Evolutionary conservation across 2,113 vertebrate species (phyloP).

Genomic region (Crotalus tigris): DNA sequence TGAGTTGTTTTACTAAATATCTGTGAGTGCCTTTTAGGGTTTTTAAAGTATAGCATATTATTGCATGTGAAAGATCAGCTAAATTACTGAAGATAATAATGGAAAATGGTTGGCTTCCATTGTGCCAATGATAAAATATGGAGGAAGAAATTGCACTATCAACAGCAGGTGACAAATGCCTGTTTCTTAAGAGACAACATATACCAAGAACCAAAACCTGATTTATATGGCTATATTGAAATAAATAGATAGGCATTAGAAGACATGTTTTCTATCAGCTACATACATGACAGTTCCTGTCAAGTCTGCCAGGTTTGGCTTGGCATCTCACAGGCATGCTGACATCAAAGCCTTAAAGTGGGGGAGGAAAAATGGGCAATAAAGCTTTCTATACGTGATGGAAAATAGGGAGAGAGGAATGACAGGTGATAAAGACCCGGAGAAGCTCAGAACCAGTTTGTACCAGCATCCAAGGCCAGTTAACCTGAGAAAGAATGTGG

Average conservation of each 20-base stretch:
- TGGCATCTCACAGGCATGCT: too few relatives aligned
- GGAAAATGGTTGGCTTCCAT: slow-evolving; percentile 23
- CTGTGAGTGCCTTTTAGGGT: slow-evolving; percentile 42
- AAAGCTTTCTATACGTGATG: too few relatives aligned
- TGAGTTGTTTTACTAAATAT: slow-evolving; percentile 44
- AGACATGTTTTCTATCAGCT: slow-evolving; percentile 56
- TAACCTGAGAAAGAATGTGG: too few relatives aligned
- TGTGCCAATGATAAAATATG: slow-evolving; percentile 9
- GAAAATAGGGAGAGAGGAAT: too few relatives aligned
- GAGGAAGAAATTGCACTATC: slow-evolving; percentile 25
- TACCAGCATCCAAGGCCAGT: too few relatives aligned
- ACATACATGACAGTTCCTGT: slow-evolving; percentile 45
- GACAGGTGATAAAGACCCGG: too few relatives aligned
- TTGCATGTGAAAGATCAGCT: slow-evolving; percentile 39
- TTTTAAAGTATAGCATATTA: slow-evolving; percentile 31
- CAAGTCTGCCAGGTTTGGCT: too few relatives aligned
- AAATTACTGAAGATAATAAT: slow-evolving; percentile 9
- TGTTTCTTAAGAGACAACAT: slow-evolving; percentile 42
- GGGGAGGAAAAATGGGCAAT: too few relatives aligned
- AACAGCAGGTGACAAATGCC: slow-evolving; percentile 34
- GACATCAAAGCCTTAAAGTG: too few relatives aligned
- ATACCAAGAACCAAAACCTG: slow-evolving; percentile 47
- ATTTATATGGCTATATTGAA: slow-evolving; percentile 69
- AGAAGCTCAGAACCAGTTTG: too few relatives aligned
- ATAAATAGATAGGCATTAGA: slow-evolving; percentile 57